Evolutionary conservation across 2,797 vertebrate species (phyloP).

Genomic region (Takifugu ocellatus): DNA sequence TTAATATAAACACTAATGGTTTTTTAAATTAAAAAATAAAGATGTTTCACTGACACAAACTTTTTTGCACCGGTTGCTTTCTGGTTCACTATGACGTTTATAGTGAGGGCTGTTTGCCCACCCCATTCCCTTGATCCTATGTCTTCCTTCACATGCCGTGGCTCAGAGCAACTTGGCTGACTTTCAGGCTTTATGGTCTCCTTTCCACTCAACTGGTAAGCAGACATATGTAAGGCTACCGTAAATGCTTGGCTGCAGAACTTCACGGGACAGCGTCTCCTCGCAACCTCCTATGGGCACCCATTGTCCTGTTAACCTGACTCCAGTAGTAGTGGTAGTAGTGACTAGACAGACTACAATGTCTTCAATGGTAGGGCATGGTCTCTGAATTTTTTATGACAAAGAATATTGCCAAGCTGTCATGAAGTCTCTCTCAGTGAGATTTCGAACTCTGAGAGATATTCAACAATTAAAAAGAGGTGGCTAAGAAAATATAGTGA

Average conservation of each 20-base stretch:
- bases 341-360: too few species aligned
- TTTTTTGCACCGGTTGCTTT: constrained; percentile 64
- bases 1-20: constrained; percentile 28
- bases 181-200: constrained; percentile 37
- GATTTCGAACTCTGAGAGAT: too few species aligned
- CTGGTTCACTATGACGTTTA: constrained; percentile 52
- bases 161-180: constrained; percentile 43
- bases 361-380: not conserved
- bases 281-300: constrained; percentile 35
- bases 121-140: constrained; percentile 37
- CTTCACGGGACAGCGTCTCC: constrained; percentile 48
- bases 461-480: too few species aligned
- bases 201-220: constrained; percentile 64
- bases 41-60: constrained; percentile 67
- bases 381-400: constrained; percentile 14
- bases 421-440: too few species aligned
- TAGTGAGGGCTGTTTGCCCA: constrained; percentile 29
- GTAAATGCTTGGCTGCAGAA: constrained; percentile 63
- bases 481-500: too few species aligned
- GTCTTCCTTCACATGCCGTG: constrained; percentile 50
- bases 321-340: constrained; percentile 25
- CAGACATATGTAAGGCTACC: constrained; percentile 60
- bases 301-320: constrained; percentile 48
- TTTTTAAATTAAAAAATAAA: constrained; percentile 19
- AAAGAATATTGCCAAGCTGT: too few species aligned